These are phyloP conservation scores for Exephanes ischioxanthus DNA, from an alignment of 2,888 invertebrate genomes.

Conservation along the genomic window DNA sequence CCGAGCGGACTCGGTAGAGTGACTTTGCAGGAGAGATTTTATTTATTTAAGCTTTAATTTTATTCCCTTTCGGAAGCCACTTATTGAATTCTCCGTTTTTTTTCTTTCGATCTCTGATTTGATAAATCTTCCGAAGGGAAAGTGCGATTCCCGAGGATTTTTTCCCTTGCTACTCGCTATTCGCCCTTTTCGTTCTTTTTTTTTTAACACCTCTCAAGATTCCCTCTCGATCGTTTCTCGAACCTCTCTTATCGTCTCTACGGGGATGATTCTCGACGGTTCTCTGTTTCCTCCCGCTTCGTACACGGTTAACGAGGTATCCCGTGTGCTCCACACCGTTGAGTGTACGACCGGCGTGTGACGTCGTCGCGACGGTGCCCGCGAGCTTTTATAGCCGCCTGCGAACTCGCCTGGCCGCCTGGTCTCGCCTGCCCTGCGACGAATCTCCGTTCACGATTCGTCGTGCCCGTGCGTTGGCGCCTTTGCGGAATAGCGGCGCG, in stretches of 20 bases:
- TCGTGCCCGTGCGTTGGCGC: constrained; percentile 56
- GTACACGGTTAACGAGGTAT: constrained; percentile 63
- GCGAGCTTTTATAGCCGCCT: constrained; percentile 81
- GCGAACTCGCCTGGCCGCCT: constrained; percentile 71
- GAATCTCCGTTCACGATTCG: constrained; percentile 55
- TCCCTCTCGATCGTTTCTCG: background rate
- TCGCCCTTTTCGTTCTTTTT: constrained; percentile 39
- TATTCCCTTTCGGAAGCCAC: background rate
- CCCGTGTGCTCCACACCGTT: constrained; percentile 76
- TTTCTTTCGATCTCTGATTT: constrained; percentile 14
- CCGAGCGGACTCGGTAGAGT: background rate
- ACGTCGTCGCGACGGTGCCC: constrained; percentile 78
- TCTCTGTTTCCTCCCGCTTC: background rate
- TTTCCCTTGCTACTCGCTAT: constrained; percentile 27
- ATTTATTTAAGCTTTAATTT: background rate
- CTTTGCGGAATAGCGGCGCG: constrained; percentile 45
- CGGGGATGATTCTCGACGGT: background rate
- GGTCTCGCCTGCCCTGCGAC: constrained; percentile 61
- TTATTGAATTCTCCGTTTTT: background rate
- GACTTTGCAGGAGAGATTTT: background rate
- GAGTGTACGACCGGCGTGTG: constrained; percentile 82
- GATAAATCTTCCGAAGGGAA: no score
- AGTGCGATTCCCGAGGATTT: constrained; percentile 64
- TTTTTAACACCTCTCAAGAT: background rate
- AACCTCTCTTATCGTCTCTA: background rate